These are phyloP conservation scores for Rhombomys opimus DNA, from an alignment of 2,113 vertebrate species.

Conservation along the genomic window DNA sequence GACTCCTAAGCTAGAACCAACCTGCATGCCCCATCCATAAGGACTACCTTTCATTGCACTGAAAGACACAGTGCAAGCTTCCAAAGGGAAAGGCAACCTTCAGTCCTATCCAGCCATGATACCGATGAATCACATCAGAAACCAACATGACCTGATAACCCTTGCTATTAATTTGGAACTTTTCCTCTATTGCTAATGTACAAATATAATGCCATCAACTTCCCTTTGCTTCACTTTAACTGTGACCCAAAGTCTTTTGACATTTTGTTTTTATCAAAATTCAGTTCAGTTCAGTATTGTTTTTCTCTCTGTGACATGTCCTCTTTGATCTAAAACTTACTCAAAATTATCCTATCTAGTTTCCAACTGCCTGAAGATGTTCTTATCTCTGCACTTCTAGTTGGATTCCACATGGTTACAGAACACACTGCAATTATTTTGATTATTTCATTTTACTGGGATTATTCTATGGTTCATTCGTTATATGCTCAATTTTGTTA, in stretches of 20 bases:
- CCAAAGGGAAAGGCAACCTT: background rate
- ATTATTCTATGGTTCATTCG: background rate
- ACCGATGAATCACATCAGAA: background rate
- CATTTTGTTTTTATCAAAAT: background rate
- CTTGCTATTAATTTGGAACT: background rate
- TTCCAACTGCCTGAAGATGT: background rate
- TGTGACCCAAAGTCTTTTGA: background rate
- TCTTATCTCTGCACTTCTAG: background rate
- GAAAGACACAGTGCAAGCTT: background rate
- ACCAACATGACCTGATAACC: background rate
- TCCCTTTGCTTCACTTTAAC: constrained; percentile 49
- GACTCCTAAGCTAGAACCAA: background rate
- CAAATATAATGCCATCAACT: background rate
- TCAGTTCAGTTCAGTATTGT: background rate
- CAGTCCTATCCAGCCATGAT: background rate
- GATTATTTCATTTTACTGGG: background rate
- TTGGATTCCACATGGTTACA: background rate
- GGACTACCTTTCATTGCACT: background rate
- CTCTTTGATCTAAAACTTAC: background rate
- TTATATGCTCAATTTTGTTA: background rate
- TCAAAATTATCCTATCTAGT: background rate
- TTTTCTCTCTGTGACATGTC: background rate
- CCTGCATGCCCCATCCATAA: background rate
- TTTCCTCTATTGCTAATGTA: background rate
- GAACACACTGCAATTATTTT: background rate